Base-by-base conservation (phyloP, 2,888 invertebrate species). In the Branchipolynoe longqiensis region DNA sequence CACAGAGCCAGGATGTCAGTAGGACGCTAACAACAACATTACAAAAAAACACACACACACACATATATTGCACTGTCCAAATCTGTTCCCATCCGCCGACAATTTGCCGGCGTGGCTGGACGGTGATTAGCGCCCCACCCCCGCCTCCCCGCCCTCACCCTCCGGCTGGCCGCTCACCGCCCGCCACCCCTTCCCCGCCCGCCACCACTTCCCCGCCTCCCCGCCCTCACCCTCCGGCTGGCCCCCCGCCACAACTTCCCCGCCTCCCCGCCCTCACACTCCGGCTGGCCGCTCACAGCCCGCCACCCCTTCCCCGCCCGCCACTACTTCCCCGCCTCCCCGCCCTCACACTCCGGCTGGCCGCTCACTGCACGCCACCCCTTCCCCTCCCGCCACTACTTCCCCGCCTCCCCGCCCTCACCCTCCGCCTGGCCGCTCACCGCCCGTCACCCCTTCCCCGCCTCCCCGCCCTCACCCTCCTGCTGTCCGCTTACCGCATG, bases 341-440 rank as follows among this genome's bases (percentile, higher is more conserved):
- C 6, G 31, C 62, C 62, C 36, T 18, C 69, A 3, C 33, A 69
- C 69, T 31, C 62, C 69, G 69, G 36, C 38, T 62, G 31, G 31
- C 62, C 62, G 14, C 22, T 69, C 36, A n/a, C 38, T 69, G 69
- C 18, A n/a, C n/a, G 31, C 62, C 62, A 14, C 22, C 38, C 36
- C 22, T 25, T 69, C 36, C 18, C 62, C 62, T 14, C 3, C 28
- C 62, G n/a, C 12, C 28, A 62, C 22, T 69, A 69, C 69, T 33
- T 33, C 12, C 36, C 69, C 22, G 12, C 12, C 69, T 38, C 22
- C n/a, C 36, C 36, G 38, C 12, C 69, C 69, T n/a, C 69, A 33
- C 69, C 69, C 69, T 12, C 48, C 18, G 8, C 58, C n/a, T n/a
- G 58, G 14, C 58, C 69, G n/a, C n/a, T n/a, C n/a, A 62, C 62